phyloP scores from a whole-genome alignment of 2,797 vertebrate species.

The Naso thynnoides region DNA sequence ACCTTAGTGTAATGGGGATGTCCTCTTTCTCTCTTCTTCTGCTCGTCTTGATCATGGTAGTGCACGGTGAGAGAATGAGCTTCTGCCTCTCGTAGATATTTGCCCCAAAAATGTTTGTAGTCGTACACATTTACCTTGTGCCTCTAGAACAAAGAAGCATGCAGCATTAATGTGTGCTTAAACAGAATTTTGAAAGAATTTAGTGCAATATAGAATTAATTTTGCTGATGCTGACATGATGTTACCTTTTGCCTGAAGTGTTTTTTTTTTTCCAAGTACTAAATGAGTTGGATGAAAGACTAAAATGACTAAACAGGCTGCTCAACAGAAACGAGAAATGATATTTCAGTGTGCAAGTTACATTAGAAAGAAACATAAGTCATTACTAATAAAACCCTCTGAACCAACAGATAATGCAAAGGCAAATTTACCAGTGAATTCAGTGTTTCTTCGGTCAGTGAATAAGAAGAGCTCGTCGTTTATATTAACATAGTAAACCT shows the following conservation, averaged over 20 bases:
- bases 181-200: not conserved
- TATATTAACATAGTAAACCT: not conserved
- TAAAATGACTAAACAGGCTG: constrained; percentile 66
- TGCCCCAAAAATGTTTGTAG: constrained; percentile 28
- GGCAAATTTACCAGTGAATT: not conserved
- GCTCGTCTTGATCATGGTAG: constrained; percentile 58
- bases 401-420: not conserved
- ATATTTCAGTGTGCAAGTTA: not conserved
- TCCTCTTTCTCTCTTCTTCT: constrained; percentile 44
- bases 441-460: no score
- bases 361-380: not conserved
- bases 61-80: constrained; percentile 77
- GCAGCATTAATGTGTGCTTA: constrained; percentile 47
- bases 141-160: constrained; percentile 55
- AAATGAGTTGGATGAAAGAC: constrained; percentile 32
- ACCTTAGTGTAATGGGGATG: constrained; percentile 31
- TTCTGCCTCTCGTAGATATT: constrained; percentile 60
- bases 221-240: constrained; percentile 37
- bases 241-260: constrained; percentile 15
- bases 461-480: no score
- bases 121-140: constrained; percentile 18
- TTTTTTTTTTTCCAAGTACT: constrained; percentile 24
- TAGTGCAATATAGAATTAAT: not conserved
- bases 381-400: not conserved
- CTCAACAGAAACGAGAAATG: constrained; percentile 19